A percentile compares a stretch with the other conserved stretches of the same genome.
phyloP scores from a whole-genome alignment of 2,797 vertebrate genomes.

The Xiphophorus birchmanni region DNA sequence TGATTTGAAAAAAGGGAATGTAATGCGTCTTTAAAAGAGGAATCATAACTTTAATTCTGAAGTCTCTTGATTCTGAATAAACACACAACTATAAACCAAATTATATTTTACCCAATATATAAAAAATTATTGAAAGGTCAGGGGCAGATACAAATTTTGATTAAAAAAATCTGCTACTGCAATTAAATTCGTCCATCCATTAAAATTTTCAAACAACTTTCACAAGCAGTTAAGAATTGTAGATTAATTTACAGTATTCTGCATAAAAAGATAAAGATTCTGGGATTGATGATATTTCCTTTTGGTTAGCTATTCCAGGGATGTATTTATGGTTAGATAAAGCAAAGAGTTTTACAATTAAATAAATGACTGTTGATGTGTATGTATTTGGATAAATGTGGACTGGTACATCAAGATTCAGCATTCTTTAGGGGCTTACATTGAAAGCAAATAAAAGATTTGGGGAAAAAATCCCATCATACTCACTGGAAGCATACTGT shows the following conservation, averaged over 20 bases:
- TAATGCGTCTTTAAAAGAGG: not conserved
- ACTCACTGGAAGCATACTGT: not conserved
- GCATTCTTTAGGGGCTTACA: not conserved
- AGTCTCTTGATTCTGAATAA: not conserved
- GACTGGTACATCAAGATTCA: not conserved
- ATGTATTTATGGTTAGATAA: too few species aligned
- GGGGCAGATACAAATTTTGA: not conserved
- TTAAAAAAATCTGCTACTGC: not conserved
- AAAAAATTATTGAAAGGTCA: too few species aligned
- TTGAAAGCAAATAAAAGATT: not conserved
- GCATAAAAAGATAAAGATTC: not conserved
- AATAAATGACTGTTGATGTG: not conserved
- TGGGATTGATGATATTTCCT: not conserved
- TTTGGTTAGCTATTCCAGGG: not conserved
- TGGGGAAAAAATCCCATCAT: not conserved
- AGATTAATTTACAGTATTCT: too few species aligned
- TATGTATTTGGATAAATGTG: not conserved
- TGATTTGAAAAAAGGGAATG: not conserved
- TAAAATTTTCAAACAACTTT: too few species aligned
- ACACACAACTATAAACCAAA: not conserved
- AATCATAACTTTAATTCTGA: not conserved
- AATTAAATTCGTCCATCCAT: not conserved
- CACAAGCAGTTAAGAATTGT: too few species aligned
- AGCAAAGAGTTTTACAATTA: not conserved
- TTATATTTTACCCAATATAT: not conserved